phyloP scores from a whole-genome alignment of 37 sponge, comb jelly and placozoan genomes.

The Amphimedon queenslandica region DNA sequence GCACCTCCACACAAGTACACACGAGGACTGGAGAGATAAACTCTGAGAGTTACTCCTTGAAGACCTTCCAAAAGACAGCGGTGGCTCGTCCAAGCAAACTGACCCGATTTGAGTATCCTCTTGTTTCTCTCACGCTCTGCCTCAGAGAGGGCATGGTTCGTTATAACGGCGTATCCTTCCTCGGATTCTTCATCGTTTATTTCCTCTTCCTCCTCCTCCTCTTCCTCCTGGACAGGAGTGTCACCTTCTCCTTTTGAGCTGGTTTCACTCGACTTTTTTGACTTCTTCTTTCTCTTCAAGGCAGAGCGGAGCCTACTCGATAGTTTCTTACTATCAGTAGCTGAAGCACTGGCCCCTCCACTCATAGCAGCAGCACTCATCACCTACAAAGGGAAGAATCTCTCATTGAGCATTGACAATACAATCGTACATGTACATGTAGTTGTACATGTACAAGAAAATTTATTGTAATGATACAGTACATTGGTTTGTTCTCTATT shows the following conservation, averaged over 20 bases:
- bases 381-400: no score
- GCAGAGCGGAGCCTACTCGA: background rate
- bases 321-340: background rate
- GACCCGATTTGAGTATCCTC: background rate
- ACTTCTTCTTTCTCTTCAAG: background rate
- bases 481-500: no score
- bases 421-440: no score
- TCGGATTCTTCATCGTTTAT: background rate
- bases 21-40: conserved; percentile 1
- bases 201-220: background rate
- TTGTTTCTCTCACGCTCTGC: background rate
- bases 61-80: conserved; percentile 30
- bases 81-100: conserved; percentile 31
- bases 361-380: no score
- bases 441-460: no score
- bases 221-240: background rate
- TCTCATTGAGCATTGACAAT: no score
- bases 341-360: no score
- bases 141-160: background rate
- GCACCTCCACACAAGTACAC: conserved; percentile 42
- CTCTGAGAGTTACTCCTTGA: conserved; percentile 41
- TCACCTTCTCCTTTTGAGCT: background rate
- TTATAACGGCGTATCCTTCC: background rate
- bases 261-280: background rate
- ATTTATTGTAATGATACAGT: no score